Evolutionary conservation across 2,113 vertebrate species (phyloP), one percentile per base, ranked within the genome.

Genomic region (Corythornis madagascariensis): DNA sequence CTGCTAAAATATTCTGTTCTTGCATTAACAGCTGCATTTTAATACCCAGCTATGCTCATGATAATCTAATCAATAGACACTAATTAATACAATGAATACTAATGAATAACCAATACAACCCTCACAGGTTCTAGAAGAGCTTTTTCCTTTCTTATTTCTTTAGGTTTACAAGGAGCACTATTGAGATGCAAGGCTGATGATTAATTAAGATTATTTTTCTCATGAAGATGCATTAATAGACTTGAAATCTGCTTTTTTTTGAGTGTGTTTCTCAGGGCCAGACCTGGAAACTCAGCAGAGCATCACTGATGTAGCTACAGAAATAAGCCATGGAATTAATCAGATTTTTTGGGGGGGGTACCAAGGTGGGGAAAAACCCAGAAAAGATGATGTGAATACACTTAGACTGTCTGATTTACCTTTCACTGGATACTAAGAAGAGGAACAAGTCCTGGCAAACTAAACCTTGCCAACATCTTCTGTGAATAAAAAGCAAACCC

Each of bases 261-360:
- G n/a, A 42, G 22, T 74, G 14, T 8, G 31, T 22, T 92, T 53
- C 84, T 71, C 28, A 52, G 82, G 35, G 64, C 42, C 60, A 86
- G 65, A 74, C 33, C 59, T 80, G 69, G 73, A 80, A 86, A 77
- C 47, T 77, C 72, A 82, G 57, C 75, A 83, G 40, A 73, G 81
- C 52, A 57, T 28, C 20, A 66, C 57, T 56, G 76, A 85, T 88
- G 63, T 69, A 83, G 53, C 59, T 73, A 52, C 12, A 80, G 22
- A 84, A 90, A 82, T 76, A 87, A 91, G 20, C 66, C 67, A 92
- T 5, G 6, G 66, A 91, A 77, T 90, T 63, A 60, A 88, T 77
- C 61, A 48, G 56, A 24, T 89, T 92, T 81, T 13, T 0, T 19
- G 4, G 50, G 50, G 31, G n/a, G 2, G 22, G 24, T 92, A 63